phyloP scores from a whole-genome alignment of 2,888 invertebrate species.

The Shargacucullia verbasci region DNA sequence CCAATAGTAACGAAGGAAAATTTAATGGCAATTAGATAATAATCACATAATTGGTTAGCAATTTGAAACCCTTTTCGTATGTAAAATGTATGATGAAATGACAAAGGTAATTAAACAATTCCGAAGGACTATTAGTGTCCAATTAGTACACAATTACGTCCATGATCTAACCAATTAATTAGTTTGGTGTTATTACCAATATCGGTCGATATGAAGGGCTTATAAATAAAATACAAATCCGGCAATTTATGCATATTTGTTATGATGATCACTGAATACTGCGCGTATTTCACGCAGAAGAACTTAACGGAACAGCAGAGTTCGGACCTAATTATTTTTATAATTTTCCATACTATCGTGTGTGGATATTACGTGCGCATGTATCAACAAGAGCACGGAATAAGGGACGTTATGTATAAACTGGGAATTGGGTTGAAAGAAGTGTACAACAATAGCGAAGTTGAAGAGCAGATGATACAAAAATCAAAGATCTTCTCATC shows the following conservation, averaged over 20 bases:
- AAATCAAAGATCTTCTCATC: conserved; percentile 27
- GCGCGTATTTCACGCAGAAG: conserved; percentile 53
- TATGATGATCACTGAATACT: conserved; percentile 26
- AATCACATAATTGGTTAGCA: conserved; percentile 2
- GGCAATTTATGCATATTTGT: conserved; percentile 25
- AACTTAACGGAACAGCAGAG: conserved; percentile 50
- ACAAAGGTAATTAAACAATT: conserved; percentile 19
- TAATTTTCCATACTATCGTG: conserved; percentile 20
- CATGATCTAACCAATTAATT: conserved; percentile 18
- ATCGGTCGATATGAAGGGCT: neutral
- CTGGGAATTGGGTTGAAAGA: conserved; percentile 36
- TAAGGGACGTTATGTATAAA: conserved; percentile 29
- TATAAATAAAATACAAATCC: conserved; percentile 2
- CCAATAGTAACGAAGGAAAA: neutral
- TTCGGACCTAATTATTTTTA: conserved; percentile 33
- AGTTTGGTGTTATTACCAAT: conserved; percentile 25
- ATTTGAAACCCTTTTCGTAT: conserved; percentile 19
- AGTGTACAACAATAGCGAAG: conserved; percentile 24
- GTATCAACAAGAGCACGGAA: conserved; percentile 12
- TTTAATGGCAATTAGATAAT: conserved; percentile 20
- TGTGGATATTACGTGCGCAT: conserved; percentile 25
- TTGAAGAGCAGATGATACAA: conserved; percentile 38
- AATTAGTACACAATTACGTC: conserved; percentile 27
- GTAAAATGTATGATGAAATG: conserved; percentile 25
- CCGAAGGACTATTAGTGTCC: neutral